A percentile compares a stretch with the other conserved stretches of the same genome.
These are phyloP conservation scores for Synergus laeviventris DNA, from an alignment of 2,888 invertebrate genomes.

Conservation along the genomic window DNA sequence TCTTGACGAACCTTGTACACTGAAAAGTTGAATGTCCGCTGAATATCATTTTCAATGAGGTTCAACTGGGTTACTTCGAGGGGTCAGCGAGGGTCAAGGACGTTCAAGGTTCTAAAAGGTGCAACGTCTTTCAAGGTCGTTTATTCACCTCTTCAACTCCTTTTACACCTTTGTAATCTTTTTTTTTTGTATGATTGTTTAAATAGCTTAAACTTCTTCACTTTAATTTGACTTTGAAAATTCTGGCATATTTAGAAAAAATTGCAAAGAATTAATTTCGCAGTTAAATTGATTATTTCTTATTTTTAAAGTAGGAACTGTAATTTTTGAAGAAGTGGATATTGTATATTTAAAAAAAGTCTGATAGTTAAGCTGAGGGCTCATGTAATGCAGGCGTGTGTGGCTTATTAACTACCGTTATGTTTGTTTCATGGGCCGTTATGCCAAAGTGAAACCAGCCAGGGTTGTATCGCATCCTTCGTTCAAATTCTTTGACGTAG, in stretches of 20 bases:
- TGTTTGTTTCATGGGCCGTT: constrained; percentile 75
- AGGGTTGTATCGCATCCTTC: constrained; percentile 51
- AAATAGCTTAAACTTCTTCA: too few species aligned
- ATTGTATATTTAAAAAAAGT: background rate
- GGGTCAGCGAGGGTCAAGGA: background rate
- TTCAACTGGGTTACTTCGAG: background rate
- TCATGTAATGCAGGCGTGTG: constrained; percentile 43
- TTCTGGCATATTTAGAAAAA: background rate
- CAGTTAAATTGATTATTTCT: too few species aligned
- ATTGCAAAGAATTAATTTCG: background rate
- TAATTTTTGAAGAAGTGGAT: background rate
- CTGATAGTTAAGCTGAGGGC: background rate
- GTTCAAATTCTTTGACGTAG: constrained; percentile 49
- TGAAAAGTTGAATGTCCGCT: constrained; percentile 30
- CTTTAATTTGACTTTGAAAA: background rate
- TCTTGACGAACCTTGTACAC: constrained; percentile 15
- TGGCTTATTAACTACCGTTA: constrained; percentile 75
- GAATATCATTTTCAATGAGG: background rate
- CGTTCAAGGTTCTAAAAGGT: constrained; percentile 12
- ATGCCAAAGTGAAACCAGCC: constrained; percentile 72
- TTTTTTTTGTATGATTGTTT: background rate
- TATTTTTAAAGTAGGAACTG: background rate
- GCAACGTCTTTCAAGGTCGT: background rate
- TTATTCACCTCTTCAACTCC: background rate
- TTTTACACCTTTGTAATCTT: background rate